Base-by-base conservation (phyloP, 2,888 invertebrate genomes). In the Drosophila affinis region DNA sequence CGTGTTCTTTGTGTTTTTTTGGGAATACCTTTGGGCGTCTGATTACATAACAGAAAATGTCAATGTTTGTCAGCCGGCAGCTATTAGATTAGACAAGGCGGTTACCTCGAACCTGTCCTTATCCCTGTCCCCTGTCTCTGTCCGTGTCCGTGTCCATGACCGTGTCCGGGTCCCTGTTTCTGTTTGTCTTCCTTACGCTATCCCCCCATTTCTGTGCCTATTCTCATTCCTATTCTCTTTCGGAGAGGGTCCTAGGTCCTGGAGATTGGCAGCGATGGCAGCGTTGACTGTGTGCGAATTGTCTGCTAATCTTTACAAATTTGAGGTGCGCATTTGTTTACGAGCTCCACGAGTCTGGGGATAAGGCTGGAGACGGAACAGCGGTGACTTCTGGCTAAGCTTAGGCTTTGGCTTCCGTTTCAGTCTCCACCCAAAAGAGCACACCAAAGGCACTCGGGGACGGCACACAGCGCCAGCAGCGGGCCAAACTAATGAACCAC, bases 41-140 rank as follows among this genome's bases (percentile, higher is more conserved):
- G 85, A 88, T 88, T 85, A 85, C 79, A 88, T 88, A 85, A 87
- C 89, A 87, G 73, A 81, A 86, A 85, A 87, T 85, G 85, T 85
- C 88, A 88, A 85, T 85, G 87, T 87, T 88, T 87, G 87, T 77
- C 84, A 79, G 81, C 86, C 86, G 79, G 71, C 88, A 82, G 83
- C 78, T 80, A 85, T 83, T 82, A 83, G 83, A 83, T 83, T 83
- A 83, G 79, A 79, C 73, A 77, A 62, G 72, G 72, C 70, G 77
- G 71, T 56, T 74, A 63, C 62, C 29, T 9, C n/a, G 62, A 47
- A 32, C 49, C 27, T 10, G 14, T 39, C 3, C 39, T 14, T 39
- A 14, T 39, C 34, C 14, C 29, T 9, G 29, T 29, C 29, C 39
- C 21, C 21, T 39, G 34, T 39, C 34, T 2, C 9, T 9, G 9